Base-by-base conservation (phyloP, 2,113 vertebrate species). In the Ptilonorhynchus violaceus region DNA sequence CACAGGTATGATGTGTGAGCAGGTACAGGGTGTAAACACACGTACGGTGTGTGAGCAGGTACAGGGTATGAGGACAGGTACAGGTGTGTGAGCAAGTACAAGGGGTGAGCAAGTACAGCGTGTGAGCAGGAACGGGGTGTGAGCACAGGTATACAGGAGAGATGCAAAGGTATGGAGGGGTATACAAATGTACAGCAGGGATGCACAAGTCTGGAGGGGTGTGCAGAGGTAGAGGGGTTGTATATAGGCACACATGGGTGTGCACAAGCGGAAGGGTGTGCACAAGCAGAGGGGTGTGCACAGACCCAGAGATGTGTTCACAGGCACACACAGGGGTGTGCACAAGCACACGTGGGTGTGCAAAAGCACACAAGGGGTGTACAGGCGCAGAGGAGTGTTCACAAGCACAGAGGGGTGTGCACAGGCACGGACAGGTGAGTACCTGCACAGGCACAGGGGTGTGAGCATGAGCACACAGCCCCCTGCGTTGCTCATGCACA, bases 401-500 rank as follows among this genome's bases (percentile, higher is more conserved):
- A 30, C 21, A 68, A 9, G 33, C 55, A 14, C 5, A 6, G 9
- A 28, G 39, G 25, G 16, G 47, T 30, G 7, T 14, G 39, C 24
- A 60, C 12, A 66, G 21, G 17, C 49, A 69, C 15, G 11, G 14
- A 20, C 4, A n/a, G 20, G 24, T 7, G 15, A 42, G 42, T 44
- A 28, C 18, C 9, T 9, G 31, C 64, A 42, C 15, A 76, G 20
- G 20, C 31, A 42, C 27, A 44, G 30, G 13, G 8, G 25, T 17
- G 20, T 35, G 44, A 42, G 62, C 49, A 58, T 21, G 30, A 37
- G 42, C 68, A 37, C 82, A 47, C 46, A 27, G 9, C 7, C 8
- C 23, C 15, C n/a, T 8, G 31, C 66, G n/a, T 23, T 0, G 1
- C 58, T 0, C 30, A 21, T 6, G 15, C 5, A 28, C 46, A 28